phyloP scores from a whole-genome alignment of 2,113 vertebrate genomes.

The Plotosus lineatus region DNA sequence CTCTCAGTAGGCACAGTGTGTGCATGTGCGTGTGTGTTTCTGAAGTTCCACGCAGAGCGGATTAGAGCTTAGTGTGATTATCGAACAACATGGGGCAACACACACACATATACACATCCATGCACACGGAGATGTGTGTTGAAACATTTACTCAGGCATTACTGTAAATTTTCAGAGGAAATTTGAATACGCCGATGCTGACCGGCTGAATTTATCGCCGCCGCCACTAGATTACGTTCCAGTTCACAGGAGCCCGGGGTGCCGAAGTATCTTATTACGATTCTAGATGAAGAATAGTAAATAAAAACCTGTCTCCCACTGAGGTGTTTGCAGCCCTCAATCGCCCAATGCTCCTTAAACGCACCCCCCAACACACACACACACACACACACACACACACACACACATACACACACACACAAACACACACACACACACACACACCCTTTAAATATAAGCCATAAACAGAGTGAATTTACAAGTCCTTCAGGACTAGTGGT shows the following conservation, averaged over 20 bases:
- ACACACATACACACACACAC: slow-evolving; percentile 30
- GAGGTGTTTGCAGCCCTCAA: slow-evolving; percentile 54
- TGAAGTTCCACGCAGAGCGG: slow-evolving; percentile 28
- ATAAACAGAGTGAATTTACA: slow-evolving; percentile 44
- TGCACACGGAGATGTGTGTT: slow-evolving; percentile 16
- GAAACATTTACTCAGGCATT: slow-evolving; percentile 52
- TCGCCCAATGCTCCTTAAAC: slow-evolving; percentile 33
- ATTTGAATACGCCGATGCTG: slow-evolving; percentile 64
- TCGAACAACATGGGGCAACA: neutral
- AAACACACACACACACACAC: slow-evolving; percentile 19
- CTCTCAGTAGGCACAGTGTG: slow-evolving; percentile 1
- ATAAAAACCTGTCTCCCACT: slow-evolving; percentile 65
- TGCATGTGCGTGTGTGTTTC: slow-evolving; percentile 7
- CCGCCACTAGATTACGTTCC: slow-evolving; percentile 68
- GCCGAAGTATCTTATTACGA: slow-evolving; percentile 70
- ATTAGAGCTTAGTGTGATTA: slow-evolving; percentile 39
- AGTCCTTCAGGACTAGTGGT: slow-evolving; percentile 24
- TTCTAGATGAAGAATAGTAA: slow-evolving; percentile 68
- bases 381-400: slow-evolving; percentile 23
- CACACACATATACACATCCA: slow-evolving; percentile 8
- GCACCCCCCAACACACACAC: neutral
- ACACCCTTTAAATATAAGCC: slow-evolving; percentile 50
- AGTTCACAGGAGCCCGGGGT: slow-evolving; percentile 62
- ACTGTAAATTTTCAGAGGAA: slow-evolving; percentile 48
- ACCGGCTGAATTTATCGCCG: slow-evolving; percentile 68